phyloP scores from a whole-genome alignment of 2,113 vertebrate species.

The Barnardius zonarius region DNA sequence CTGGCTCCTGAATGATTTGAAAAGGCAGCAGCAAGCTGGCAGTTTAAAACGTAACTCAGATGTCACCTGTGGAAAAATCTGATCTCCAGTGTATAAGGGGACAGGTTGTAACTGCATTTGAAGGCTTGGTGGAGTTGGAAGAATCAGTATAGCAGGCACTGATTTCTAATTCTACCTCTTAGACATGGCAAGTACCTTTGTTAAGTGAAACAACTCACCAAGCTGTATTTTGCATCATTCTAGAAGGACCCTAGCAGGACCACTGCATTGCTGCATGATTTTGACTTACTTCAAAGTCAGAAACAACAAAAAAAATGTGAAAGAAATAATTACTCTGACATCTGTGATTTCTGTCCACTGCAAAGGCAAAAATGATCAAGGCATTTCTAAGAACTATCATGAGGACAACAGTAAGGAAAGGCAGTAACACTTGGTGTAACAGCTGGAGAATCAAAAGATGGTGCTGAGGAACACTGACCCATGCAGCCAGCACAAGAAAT shows the following conservation, averaged over 20 bases:
- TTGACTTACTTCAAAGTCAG: not conserved
- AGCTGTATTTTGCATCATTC: not conserved
- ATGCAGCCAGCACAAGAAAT: not conserved
- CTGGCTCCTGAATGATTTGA: not conserved
- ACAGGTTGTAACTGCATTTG: not conserved
- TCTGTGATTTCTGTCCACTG: not conserved
- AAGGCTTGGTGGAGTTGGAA: not conserved
- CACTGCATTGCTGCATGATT: not conserved
- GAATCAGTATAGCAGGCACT: not conserved
- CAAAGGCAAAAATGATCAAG: not conserved
- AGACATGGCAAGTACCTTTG: not conserved
- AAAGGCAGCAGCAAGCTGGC: not conserved
- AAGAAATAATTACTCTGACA: not conserved
- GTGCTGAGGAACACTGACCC: not conserved
- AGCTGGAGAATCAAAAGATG: not conserved
- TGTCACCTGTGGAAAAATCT: not conserved
- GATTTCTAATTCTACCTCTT: not conserved
- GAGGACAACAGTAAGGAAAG: not conserved
- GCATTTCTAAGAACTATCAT: not conserved
- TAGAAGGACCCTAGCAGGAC: no score
- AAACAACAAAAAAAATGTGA: not conserved
- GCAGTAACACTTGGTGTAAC: not conserved
- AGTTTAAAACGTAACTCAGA: not conserved
- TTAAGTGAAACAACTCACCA: not conserved
- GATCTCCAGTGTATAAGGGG: not conserved